phyloP scores from a whole-genome alignment of 2,888 invertebrate genomes.

The Koerneria pararmatus region DNA sequence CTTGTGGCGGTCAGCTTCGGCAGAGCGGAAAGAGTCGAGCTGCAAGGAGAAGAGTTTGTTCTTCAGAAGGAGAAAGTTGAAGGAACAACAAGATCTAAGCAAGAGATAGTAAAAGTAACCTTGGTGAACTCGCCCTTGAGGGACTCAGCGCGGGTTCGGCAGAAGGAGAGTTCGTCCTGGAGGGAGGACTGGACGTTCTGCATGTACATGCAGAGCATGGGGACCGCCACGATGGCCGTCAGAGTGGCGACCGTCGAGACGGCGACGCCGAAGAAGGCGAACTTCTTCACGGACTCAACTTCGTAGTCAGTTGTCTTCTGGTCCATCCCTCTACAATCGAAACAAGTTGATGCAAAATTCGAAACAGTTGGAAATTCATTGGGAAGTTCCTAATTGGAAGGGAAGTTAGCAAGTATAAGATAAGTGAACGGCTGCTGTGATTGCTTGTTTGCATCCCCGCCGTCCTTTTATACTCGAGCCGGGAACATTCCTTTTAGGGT shows the following conservation, averaged over 20 bases:
- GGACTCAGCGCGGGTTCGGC: conserved; percentile 47
- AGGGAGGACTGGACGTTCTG: conserved; percentile 51
- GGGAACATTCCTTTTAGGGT: no score
- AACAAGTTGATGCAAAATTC: no score
- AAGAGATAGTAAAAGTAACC: conserved; percentile 16
- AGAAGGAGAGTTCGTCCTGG: conserved; percentile 54
- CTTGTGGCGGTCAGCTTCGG: conserved; percentile 24
- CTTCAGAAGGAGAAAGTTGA: not conserved
- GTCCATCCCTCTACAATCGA: no score
- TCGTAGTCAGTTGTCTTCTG: no score
- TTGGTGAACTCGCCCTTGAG: conserved; percentile 49
- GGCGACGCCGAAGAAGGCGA: conserved; percentile 42
- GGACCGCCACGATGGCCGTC: conserved; percentile 37
- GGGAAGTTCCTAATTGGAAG: no score
- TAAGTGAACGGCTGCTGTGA: no score
- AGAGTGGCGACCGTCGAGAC: conserved; percentile 39
- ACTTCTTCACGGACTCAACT: conserved; percentile 26
- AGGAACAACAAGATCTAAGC: not conserved
- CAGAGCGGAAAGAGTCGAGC: conserved; percentile 20
- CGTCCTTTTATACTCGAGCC: no score
- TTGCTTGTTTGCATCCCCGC: no score
- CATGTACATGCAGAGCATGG: conserved; percentile 49
- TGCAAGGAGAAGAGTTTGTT: not conserved
- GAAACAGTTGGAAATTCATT: no score
- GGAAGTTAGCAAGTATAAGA: no score